Base-by-base conservation (phyloP, 2,797 vertebrate genomes). In the Phrynocephalus vlangalii region DNA sequence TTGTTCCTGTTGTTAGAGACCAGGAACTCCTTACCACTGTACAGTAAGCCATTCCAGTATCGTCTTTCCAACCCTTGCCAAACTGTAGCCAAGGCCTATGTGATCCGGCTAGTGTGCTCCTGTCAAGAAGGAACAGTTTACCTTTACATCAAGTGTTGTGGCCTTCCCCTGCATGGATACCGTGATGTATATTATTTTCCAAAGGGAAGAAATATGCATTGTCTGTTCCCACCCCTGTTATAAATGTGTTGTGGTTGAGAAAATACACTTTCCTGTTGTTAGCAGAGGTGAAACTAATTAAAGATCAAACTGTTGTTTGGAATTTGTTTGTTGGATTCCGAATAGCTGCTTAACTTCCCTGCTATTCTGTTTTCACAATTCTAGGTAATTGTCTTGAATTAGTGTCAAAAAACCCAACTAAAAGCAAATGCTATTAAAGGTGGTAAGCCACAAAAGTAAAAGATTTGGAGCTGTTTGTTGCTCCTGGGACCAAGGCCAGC, bases 381-480 rank as follows among this genome's bases (percentile, higher is more conserved):
- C 50, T 50, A 60, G 24, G 24, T 24, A 66, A 26, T 44, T 79
- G 33, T 24, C 30, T 52, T 75, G 75, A 56, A 81, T 48, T 30
- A 33, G 26, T 66, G 30, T 68, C 10, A 70, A 60, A 80, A 90
- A 60, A 9, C n/a, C n/a, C 3, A 75, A 4, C 79, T 33, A 56
- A 77, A 60, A 50, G 30, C 38, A 16, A 81, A 82, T 56, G 20
- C 50, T 6, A 28, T 7, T 52, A 77, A 79, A 84, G 76, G 33
- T 60, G 3, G 44, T 52, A 30, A 93, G 11, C 15, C 15, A 56
- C 73, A 80, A 89, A 48, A 85, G 50, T 48, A 22, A 67, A 66
- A 77, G 20, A 1, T 5, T 18, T 3, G 20, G 13, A 67, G 22
- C 33, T 63, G 66, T n/a, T 9, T 66, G 16, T 16, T 67, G 22